Evolutionary conservation across 2,113 vertebrate species (phyloP).

Genomic region (Gorsachius goisagi): DNA sequence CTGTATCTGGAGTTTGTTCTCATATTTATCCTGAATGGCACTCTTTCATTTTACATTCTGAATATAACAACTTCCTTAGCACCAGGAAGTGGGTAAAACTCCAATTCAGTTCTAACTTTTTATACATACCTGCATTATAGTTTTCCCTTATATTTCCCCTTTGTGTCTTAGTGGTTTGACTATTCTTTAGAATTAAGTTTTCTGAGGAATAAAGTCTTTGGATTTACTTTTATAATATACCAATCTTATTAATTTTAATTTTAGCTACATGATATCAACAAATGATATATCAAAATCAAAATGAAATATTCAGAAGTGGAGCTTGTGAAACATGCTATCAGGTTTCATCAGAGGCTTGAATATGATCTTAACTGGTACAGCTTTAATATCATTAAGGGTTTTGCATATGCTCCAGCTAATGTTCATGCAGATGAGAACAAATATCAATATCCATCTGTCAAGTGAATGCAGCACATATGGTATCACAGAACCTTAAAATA

Average conservation of each 20-base stretch:
- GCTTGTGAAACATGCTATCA: slow-evolving; percentile 49
- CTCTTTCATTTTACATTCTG: neutral
- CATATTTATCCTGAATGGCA: neutral
- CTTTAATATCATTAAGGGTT: slow-evolving; percentile 71
- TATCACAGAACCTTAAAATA: slow-evolving; percentile 66
- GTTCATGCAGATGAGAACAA: slow-evolving; percentile 70
- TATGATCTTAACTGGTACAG: slow-evolving; percentile 66
- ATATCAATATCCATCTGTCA: slow-evolving; percentile 74
- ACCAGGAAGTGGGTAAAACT: neutral
- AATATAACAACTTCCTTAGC: neutral
- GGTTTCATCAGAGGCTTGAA: slow-evolving; percentile 56
- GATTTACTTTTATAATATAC: neutral
- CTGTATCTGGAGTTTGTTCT: neutral
- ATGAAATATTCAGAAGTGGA: slow-evolving; percentile 37
- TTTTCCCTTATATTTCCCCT: neutral
- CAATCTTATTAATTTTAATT: slow-evolving; percentile 6
- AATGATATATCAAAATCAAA: slow-evolving; percentile 30
- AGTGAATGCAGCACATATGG: slow-evolving; percentile 61
- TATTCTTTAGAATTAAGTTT: neutral
- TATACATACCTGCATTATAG: neutral
- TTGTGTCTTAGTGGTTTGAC: neutral
- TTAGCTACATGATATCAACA: neutral
- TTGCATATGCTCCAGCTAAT: slow-evolving; percentile 70
- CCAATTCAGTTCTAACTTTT: neutral
- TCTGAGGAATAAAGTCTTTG: neutral